Evolutionary conservation across 2,113 vertebrate genomes (phyloP), one percentile per base, ranked within the genome.

Genomic region (Phainopepla nitens): DNA sequence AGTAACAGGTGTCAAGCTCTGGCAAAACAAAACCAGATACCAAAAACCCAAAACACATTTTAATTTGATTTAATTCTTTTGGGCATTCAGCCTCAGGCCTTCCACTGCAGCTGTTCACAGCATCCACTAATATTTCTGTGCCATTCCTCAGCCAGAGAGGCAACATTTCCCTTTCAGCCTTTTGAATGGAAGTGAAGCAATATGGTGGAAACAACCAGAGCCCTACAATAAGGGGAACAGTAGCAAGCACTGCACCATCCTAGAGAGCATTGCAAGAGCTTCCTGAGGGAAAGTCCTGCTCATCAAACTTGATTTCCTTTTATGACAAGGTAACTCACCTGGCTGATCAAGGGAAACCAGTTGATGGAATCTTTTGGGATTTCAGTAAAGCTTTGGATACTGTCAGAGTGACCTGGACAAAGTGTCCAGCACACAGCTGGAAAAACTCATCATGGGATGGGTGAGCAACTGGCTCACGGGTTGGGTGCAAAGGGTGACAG

Each of bases 331-430:
- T 16, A 57, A 41, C 15, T 1, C 35, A 47, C 20, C 24, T 41
- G 15, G 10, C 1, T 41, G 35, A 13, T 42, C 24, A 42, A 35
- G 44, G 35, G 7, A 57, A 42, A 8, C 6, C 41, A 41, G 50
- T 0, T 41, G 28, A 65, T 41, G 29, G 2, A 28, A 49, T 41
- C 13, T 21, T 41, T 13, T 7, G 7, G 42, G 42, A 66, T 76
- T 65, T 76, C 51, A n/a, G 42, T 7, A 31, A 42, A 35, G 35
- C 13, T 29, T 41, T 57, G 0, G 0, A 5, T 22, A 33, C 3
- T 27, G 11, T 3, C 68, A 61, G 47, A 44, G 47, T 44, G 33
- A 45, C 17, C 39, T 27, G 57, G 17, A 27, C 8, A 29, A 29
- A 60, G 18, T 60, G 35, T 19, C 29, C 65, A 82, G 29, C 29